Base-by-base conservation (phyloP, 2,113 vertebrate species). In the Toxotes chatareus region DNA sequence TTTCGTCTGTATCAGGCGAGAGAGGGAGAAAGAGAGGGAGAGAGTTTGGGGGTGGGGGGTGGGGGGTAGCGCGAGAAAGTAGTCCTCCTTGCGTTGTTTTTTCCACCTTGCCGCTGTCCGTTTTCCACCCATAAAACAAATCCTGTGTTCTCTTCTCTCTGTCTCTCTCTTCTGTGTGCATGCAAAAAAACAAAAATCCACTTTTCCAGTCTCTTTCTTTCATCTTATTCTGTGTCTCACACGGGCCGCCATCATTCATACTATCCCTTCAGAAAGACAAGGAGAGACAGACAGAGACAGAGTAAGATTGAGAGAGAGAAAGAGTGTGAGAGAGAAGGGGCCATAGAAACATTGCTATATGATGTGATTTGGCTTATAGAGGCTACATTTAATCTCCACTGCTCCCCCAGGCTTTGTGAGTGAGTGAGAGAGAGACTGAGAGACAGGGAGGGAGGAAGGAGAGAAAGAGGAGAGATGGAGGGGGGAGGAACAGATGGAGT, bases 331-430 rank as follows among this genome's bases (percentile, higher is more conserved):
- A 66, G 83, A 77, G 89, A 84, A 60, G 79, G 86, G 93, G 92
- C 92, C 94, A 92, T 93, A 94, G 93, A 95, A 94, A 97, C 95
- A 96, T 95, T 96, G 96, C 96, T 95, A 96, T 96, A 94, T 95
- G 96, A 96, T 97, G 97, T 95, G 96, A 93, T 96, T 91, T 96
- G 96, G 96, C 96, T 98, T 96, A 97, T 94, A 96, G 96, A 97
- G 96, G 96, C 97, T 96, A 97, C 96, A 97, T 98, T 97, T 97
- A 96, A 97, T 97, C 97, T 97, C 96, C 93, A 90, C 95, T 96
- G 96, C 96, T 98, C 96, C 96, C 96, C 94, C 95, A 95, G 95
- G 97, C 96, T 97, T 95, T 95, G 95, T 72, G 79, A 51, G 57
- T 46, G 91, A 57, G 88, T 80, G 73, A 86, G 94, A 75, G 84